phyloP scores from a whole-genome alignment of 2,113 vertebrate genomes.

The Grantiella picta region DNA sequence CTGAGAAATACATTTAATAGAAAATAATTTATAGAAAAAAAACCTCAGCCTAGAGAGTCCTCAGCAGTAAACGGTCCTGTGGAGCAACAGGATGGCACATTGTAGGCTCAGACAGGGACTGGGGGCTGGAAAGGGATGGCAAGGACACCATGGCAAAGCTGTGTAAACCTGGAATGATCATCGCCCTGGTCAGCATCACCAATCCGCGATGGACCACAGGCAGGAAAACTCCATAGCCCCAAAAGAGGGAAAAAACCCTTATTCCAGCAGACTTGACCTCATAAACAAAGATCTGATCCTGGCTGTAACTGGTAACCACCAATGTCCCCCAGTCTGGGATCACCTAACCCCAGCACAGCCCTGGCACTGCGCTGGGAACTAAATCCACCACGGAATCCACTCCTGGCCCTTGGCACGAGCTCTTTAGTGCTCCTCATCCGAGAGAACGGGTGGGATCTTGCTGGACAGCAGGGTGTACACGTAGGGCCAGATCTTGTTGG shows the following conservation, averaged over 20 bases:
- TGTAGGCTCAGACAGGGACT: not conserved
- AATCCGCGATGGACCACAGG: not conserved
- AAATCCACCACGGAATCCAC: not conserved
- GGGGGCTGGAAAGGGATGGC: not conserved
- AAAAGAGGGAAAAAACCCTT: not conserved
- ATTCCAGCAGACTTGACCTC: not conserved
- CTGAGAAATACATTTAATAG: not conserved
- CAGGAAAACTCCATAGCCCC: not conserved
- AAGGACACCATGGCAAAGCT: not conserved
- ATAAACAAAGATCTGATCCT: not conserved
- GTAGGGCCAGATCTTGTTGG: slow-evolving; percentile 95
- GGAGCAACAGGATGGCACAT: not conserved
- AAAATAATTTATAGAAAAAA: not conserved
- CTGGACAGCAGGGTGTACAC: slow-evolving; percentile 86
- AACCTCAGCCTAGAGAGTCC: not conserved
- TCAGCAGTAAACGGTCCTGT: not conserved
- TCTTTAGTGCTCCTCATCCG: slow-evolving; percentile 65
- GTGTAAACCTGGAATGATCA: not conserved
- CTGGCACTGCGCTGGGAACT: not conserved
- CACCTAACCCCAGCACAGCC: slow-evolving; percentile 24
- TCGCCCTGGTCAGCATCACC: not conserved
- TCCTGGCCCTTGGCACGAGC: not conserved
- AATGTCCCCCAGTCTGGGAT: not conserved
- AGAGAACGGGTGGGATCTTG: slow-evolving; percentile 77
- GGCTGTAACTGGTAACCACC: not conserved